Base-by-base conservation (phyloP, 2,888 invertebrate species). In the Meteorus colon region DNA sequence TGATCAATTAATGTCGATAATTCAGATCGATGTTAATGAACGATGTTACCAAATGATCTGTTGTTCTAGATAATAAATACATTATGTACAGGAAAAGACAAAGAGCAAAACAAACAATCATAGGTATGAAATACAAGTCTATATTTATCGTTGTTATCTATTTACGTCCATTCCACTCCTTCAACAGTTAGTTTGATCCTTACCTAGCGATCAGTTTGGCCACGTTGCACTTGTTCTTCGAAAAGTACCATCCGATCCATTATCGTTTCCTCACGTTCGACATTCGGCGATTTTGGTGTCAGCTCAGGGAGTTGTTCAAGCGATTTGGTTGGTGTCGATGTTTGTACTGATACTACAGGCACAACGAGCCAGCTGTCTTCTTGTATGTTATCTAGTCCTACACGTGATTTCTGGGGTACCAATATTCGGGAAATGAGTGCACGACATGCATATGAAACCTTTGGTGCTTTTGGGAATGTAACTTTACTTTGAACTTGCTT, bases 401-500 rank as follows among this genome's bases (percentile, higher is more conserved):
- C 91, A 72, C 96, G 92, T 69, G 91, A 86, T 83, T 93, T 93
- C 77, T 95, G 90, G 0, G 96, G 95, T 2, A 95, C 92, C 77
- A 96, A 88, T 81, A 96, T 93, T 86, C 93, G 94, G 78, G 92
- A 92, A 77, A 96, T 94, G 77, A 95, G 89, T 66, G 93, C 92
- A 81, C 94, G 93, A 87, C 95, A 95, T 69, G 91, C 91, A 1
- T 90, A 87, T 0, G 94, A 92, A 12, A 94, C 93, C 84, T 91
- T 91, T 4, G 95, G 95, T 62, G 92, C 92, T 80, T 92, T 92
- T 0, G 94, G 94, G 86, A 94, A 94, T 0, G 91, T 91, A 3
- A 94, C 92, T 88, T 93, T 94, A 85, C 92, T 93, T 85, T 94
- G 94, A 12, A 96, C 95, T 92, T 95, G 95, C 94, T 94, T 89